Evolutionary conservation across 2,888 invertebrate genomes (phyloP).

Genomic region (Rhagophthalmus giganteus): DNA sequence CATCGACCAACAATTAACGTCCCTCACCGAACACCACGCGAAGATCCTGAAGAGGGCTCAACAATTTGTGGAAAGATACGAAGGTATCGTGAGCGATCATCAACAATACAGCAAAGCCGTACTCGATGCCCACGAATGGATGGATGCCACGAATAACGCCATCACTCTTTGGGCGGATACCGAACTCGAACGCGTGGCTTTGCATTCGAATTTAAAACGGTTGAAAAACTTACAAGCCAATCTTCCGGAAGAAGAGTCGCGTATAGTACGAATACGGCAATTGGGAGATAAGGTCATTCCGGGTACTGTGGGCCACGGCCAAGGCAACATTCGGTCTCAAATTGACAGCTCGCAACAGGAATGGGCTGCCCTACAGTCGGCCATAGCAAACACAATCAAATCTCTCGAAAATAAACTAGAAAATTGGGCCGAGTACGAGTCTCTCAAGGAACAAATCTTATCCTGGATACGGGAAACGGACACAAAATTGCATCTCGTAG

Average conservation of each 20-base stretch:
- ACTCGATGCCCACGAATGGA: conserved; percentile 84
- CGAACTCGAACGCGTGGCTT: conserved; percentile 79
- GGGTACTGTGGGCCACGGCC: conserved; percentile 80
- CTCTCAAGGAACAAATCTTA: conserved; percentile 80
- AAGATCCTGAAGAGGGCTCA: conserved; percentile 71
- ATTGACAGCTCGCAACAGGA: conserved; percentile 87
- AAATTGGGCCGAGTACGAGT: conserved; percentile 92
- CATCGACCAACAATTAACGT: conserved; percentile 70
- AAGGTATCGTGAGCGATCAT: conserved; percentile 85
- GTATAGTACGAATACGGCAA: conserved; percentile 77
- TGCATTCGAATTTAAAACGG: conserved; percentile 85
- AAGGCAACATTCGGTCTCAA: conserved; percentile 82
- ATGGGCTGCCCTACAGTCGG: conserved; percentile 81
- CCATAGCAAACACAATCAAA: conserved; percentile 76
- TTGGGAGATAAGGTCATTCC: conserved; percentile 90
- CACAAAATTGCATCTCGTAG: conserved; percentile 83
- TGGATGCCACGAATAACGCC: conserved; percentile 80
- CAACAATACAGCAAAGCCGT: conserved; percentile 87
- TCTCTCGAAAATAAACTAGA: conserved; percentile 80
- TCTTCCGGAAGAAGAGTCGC: conserved; percentile 82
- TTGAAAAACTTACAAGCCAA: conserved; percentile 70
- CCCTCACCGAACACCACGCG: conserved; percentile 73
- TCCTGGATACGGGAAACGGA: conserved; percentile 89
- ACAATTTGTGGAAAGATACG: conserved; percentile 80
- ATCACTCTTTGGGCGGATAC: conserved; percentile 82